Percentiles rank a stretch among this genome's conserved stretches.
Conservation (phyloP, 2,113 vertebrate genomes). For the Nibea coibor region DNA sequence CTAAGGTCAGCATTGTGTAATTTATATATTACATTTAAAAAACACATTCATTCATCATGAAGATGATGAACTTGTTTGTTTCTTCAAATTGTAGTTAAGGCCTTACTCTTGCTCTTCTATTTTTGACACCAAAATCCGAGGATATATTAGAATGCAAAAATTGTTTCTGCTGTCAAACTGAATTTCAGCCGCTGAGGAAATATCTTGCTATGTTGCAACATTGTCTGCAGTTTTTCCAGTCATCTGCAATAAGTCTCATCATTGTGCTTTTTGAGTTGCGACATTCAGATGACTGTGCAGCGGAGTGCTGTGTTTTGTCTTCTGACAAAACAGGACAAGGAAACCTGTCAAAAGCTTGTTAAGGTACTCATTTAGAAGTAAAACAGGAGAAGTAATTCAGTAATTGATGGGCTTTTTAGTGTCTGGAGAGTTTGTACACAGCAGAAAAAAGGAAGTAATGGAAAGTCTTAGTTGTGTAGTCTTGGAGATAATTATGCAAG, state of each 20-base stretch:
- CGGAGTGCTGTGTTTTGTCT: not conserved
- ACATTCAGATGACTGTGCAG: not conserved
- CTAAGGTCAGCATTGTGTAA: not conserved
- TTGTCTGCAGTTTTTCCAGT: not conserved
- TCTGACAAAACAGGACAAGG: not conserved
- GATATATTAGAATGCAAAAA: not conserved
- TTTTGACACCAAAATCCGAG: not conserved
- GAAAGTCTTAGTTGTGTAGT: slow-evolving; percentile 24
- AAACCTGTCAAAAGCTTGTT: not conserved
- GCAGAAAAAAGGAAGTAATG: slow-evolving; percentile 6
- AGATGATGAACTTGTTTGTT: not conserved
- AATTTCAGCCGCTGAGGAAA: not conserved
- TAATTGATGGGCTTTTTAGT: not conserved
- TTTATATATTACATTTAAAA: not conserved
- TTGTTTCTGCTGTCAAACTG: not conserved
- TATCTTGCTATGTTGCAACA: not conserved
- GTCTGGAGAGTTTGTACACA: not conserved
- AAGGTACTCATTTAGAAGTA: not conserved
- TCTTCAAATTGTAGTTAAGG: too few relatives aligned
- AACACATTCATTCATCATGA: not conserved
- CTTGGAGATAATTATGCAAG: slow-evolving; percentile 37
- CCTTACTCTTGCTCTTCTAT: not conserved
- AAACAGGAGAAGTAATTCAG: not conserved
- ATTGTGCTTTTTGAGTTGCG: not conserved
- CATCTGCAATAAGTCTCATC: not conserved